Evolutionary conservation across 1,140 invertebrate genomes (phyloP).

Genomic region (Venturia canescens): DNA sequence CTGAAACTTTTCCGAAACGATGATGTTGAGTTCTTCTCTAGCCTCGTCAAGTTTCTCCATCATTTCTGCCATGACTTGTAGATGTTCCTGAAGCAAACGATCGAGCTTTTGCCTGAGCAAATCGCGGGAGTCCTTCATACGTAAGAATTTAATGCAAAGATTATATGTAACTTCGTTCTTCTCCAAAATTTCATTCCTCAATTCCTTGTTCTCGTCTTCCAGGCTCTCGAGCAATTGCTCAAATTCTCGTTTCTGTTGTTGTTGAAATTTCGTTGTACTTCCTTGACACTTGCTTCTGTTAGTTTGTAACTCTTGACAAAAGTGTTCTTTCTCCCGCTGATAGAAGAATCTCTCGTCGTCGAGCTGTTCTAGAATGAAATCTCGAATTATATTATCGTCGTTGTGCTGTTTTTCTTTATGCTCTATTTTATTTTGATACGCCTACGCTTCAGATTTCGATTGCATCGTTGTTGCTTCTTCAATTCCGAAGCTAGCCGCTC

Average conservation of each 20-base stretch:
- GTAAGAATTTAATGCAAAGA: conserved; percentile 63
- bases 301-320: conserved; percentile 57
- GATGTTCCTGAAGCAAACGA: conserved; percentile 58
- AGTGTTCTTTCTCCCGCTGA: conserved; percentile 62
- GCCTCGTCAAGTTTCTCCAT: conserved; percentile 67
- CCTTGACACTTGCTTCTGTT: conserved; percentile 47
- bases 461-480: conserved; percentile 62
- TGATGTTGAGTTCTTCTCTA: conserved; percentile 62
- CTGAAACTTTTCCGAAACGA: conserved; percentile 64
- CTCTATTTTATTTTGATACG: neutral
- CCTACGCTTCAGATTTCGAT: conserved; percentile 65
- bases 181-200: conserved; percentile 54
- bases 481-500: conserved; percentile 58
- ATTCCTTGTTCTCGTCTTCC: conserved; percentile 57
- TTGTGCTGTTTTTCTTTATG: neutral
- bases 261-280: conserved; percentile 50
- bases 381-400: conserved; percentile 28
- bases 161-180: conserved; percentile 60
- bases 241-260: conserved; percentile 53
- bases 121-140: conserved; percentile 63
- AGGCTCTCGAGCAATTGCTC: conserved; percentile 52
- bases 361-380: conserved; percentile 66
- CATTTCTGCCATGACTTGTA: conserved; percentile 64
- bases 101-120: conserved; percentile 58
- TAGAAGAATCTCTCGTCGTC: conserved; percentile 63